Evolutionary conservation across 2,113 vertebrate genomes (phyloP), one percentile per base, ranked within the genome.

Genomic region (Electrona antarctica): DNA sequence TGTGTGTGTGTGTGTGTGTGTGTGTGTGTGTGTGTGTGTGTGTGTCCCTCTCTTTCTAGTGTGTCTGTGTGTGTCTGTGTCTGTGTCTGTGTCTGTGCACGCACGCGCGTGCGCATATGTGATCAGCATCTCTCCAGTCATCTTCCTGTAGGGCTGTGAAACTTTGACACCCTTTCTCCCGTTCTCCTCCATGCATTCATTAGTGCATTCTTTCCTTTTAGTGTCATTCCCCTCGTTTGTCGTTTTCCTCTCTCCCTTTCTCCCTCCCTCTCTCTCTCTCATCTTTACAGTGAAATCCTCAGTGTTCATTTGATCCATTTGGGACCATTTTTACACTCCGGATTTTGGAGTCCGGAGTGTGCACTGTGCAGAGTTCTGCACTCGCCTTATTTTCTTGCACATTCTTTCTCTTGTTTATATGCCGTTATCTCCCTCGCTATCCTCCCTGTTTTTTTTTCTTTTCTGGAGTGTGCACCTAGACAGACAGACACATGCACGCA

Each of bases 391-490:
- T 60, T 79, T 68, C 55, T 64, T 55, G 28, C 64, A 45, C 64
- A 52, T 74, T 69, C 49, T 66, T 0, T 68, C 11, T 49, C 52
- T 12, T 78, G 58, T 79, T 84, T 80, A 67, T 59, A 8, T 71
- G 56, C 13, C 7, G 62, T 77, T 79, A 72, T 76, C 68, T 71
- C 55, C 59, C 21, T 58, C 49, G 49, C 64, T 6, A 28, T 59
- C 66, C 33, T 80, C 71, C 61, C 56, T 8, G 64, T 67, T 73
- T 67, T 46, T 61, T 9, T 61, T 7, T 13, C 45, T 46, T 46
- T 13, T 47, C 12, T 81, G 73, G 70, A 77, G 64, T 66, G 56
- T 41, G 33, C 33, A 41, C 33, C 33, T 41, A 41, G 33, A 41
- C 21, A 21, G 33, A 41, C 33, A 41, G 33, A 41, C 33, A 41